A percentile compares a stretch with the other conserved stretches of the same genome.
Evolutionary conservation across 2,113 vertebrate species (phyloP).

Genomic region (Heterochromis multidens): DNA sequence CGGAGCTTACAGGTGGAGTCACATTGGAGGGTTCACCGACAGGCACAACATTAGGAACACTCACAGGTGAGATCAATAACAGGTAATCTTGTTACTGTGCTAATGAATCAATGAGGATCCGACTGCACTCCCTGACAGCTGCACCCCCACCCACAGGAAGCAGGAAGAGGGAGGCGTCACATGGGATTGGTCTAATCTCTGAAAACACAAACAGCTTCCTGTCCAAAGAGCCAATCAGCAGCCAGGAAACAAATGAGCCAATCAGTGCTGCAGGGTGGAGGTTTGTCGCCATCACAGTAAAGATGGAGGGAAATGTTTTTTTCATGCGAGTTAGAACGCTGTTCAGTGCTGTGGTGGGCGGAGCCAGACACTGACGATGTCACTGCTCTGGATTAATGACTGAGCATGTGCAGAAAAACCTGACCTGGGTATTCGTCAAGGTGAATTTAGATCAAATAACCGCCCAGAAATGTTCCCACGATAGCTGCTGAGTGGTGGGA

Average conservation of each 20-base stretch:
- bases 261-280: background rate
- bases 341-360: background rate
- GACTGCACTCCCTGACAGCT: background rate
- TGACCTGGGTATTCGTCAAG: background rate
- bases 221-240: background rate
- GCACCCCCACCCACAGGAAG: background rate
- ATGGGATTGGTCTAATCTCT: fast-evolving
- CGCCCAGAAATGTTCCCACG: fast-evolving
- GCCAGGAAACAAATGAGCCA: background rate
- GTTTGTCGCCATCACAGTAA: too few relatives aligned
- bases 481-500: background rate
- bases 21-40: background rate
- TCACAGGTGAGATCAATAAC: background rate
- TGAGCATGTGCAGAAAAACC: background rate
- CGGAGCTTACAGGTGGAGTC: background rate
- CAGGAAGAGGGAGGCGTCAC: background rate
- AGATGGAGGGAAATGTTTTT: background rate
- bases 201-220: background rate
- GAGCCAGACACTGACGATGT: background rate
- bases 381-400: background rate
- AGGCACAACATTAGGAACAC: background rate
- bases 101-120: too few relatives aligned
- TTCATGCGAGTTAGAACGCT: background rate
- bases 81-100: background rate
- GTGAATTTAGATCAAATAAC: background rate